A percentile compares a stretch with the other conserved stretches of the same genome.
These are phyloP conservation scores for Microctonus hyperodae DNA, from an alignment of 2,888 invertebrate species.

Conservation along the genomic window DNA sequence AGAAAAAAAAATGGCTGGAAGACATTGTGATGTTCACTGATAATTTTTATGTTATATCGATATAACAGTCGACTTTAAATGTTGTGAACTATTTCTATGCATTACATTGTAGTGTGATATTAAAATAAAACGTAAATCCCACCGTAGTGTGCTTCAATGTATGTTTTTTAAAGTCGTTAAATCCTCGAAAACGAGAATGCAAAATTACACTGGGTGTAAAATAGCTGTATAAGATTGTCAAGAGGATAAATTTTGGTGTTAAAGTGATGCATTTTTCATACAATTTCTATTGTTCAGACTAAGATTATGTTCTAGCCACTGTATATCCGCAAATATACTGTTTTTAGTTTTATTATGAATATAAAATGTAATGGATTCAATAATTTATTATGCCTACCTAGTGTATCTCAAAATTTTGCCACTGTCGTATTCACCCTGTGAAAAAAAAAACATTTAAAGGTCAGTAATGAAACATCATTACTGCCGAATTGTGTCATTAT, in stretches of 20 bases:
- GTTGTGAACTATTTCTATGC: background rate
- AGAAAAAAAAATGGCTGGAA: background rate
- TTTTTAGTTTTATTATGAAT: background rate
- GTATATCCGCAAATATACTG: background rate
- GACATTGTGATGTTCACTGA: background rate
- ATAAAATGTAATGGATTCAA: background rate
- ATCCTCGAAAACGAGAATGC: background rate
- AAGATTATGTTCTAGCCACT: constrained; percentile 1
- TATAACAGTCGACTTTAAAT: background rate
- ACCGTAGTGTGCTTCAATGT: background rate
- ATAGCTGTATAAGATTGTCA: constrained; percentile 11
- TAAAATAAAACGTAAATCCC: background rate
- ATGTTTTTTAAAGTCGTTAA: constrained; percentile 8
- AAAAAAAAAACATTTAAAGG: background rate
- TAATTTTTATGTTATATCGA: background rate
- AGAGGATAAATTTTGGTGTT: constrained; percentile 22
- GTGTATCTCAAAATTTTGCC: background rate
- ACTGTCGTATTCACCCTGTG: background rate
- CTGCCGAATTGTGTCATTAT: background rate
- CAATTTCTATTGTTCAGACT: constrained; percentile 5
- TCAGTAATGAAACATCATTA: background rate
- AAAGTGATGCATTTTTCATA: constrained; percentile 26
- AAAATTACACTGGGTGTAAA: background rate
- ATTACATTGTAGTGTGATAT: background rate
- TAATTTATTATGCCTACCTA: background rate